Percentiles rank a stretch among this genome's conserved stretches.
Conservation (phyloP, 2,797 vertebrate genomes). For the Propithecus perrieri region DNA sequence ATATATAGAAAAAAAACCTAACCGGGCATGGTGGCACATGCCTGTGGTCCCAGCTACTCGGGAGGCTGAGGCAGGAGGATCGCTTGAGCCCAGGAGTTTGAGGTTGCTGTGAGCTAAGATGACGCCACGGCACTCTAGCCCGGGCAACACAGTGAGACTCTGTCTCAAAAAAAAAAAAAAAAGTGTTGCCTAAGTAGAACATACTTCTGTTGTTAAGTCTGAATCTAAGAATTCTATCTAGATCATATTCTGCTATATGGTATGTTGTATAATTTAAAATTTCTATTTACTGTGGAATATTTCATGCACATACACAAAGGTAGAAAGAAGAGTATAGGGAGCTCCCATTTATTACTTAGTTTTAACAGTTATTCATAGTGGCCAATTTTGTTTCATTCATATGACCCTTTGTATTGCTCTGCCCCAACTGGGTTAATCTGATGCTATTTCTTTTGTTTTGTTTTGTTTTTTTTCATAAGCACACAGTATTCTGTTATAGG, state of each 20-base stretch:
- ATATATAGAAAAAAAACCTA: no score
- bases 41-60: no score
- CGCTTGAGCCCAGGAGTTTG: no score
- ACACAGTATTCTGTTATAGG: not conserved
- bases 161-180: not conserved
- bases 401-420: not conserved
- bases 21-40: no score
- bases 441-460: not conserved
- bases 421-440: not conserved
- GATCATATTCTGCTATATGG: not conserved
- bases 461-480: slow-evolving; percentile 10
- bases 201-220: slow-evolving; percentile 6
- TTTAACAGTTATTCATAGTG: not conserved
- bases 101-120: no score
- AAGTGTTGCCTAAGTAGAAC: not conserved
- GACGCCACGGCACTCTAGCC: no score
- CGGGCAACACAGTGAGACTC: no score
- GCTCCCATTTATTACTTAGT: not conserved
- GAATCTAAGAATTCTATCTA: not conserved
- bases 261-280: not conserved
- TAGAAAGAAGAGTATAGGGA: not conserved
- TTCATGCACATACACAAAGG: not conserved
- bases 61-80: no score
- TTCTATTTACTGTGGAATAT: slow-evolving; percentile 20
- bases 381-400: not conserved